Percentiles rank a stretch among this genome's conserved stretches.
Conservation (phyloP, 92 coral and sea anemone genomes). For the Nematostella vectensis region DNA sequence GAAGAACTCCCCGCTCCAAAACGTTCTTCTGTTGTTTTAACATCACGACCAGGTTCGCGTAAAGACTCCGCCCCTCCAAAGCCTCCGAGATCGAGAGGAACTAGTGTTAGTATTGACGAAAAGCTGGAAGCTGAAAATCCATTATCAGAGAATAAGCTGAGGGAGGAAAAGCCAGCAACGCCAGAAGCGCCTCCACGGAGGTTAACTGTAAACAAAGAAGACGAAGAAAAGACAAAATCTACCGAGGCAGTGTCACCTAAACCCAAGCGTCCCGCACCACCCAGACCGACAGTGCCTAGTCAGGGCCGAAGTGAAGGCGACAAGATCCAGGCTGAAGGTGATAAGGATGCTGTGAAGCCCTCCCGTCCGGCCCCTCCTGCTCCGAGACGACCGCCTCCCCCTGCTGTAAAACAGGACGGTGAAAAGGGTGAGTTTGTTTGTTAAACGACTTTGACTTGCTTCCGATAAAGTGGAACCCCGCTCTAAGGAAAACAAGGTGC, state of each 20-base stretch:
- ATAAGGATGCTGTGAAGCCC: too few species aligned
- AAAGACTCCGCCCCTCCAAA: slow-evolving; percentile 34
- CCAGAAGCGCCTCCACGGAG: slow-evolving; percentile 17
- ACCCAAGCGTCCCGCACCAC: slow-evolving; percentile 38
- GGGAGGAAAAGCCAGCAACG: not conserved
- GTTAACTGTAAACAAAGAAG: slow-evolving; percentile 5
- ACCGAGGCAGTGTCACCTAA: not conserved
- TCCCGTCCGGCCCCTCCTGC: too few species aligned
- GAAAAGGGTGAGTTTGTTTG: slow-evolving; percentile 15
- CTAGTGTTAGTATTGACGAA: slow-evolving; percentile 5
- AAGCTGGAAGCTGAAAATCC: not conserved
- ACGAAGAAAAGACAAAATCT: not conserved
- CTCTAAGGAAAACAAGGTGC: too few species aligned
- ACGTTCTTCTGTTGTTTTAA: slow-evolving; percentile 13
- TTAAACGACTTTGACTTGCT: slow-evolving; percentile 7
- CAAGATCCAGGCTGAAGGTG: not conserved
- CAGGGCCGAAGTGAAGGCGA: too few species aligned
- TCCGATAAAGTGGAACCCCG: too few species aligned
- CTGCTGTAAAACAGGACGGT: slow-evolving; percentile 6
- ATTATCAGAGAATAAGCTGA: not conserved
- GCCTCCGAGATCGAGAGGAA: slow-evolving; percentile 38
- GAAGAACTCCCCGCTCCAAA: not conserved
- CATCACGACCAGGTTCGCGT: slow-evolving; percentile 4
- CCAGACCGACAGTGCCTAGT: slow-evolving; percentile 26
- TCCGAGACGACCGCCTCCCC: slow-evolving; percentile 66